Percentiles rank a stretch among this genome's conserved stretches.
Conservation (phyloP, 2,113 vertebrate species). For the Todiramphus chloris region DNA sequence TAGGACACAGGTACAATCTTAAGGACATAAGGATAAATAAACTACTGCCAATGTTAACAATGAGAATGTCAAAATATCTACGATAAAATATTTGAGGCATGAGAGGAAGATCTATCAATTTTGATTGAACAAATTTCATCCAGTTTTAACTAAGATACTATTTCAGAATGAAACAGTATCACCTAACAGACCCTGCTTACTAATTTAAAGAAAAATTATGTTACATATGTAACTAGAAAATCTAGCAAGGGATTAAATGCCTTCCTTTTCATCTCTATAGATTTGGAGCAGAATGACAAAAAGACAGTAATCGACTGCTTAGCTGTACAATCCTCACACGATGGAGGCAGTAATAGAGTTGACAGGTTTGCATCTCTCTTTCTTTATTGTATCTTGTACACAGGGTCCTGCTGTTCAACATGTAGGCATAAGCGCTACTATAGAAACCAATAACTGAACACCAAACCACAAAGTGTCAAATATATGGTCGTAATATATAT, state of each 20-base stretch:
- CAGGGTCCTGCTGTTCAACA: conserved; percentile 33
- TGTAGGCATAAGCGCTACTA: conserved; percentile 21
- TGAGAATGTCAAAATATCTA: neutral
- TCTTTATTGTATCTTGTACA: conserved; percentile 7
- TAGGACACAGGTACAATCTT: neutral
- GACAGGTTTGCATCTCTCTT: conserved; percentile 31
- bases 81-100: neutral
- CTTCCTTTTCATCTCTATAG: neutral
- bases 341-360: neutral
- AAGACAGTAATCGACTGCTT: neutral
- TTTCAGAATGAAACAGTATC: conserved; percentile 1
- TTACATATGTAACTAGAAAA: conserved; percentile 2
- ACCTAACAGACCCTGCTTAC: neutral
- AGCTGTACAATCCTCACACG: neutral
- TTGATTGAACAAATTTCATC: neutral
- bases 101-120: neutral
- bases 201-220: conserved; percentile 5
- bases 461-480: conserved; percentile 60
- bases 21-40: neutral
- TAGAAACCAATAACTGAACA: conserved; percentile 58
- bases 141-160: neutral
- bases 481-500: conserved; percentile 12
- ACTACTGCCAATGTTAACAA: neutral
- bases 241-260: neutral
- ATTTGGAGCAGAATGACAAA: neutral